phyloP scores from a whole-genome alignment of 2,113 vertebrate species.

The Maccullochella peelii region DNA sequence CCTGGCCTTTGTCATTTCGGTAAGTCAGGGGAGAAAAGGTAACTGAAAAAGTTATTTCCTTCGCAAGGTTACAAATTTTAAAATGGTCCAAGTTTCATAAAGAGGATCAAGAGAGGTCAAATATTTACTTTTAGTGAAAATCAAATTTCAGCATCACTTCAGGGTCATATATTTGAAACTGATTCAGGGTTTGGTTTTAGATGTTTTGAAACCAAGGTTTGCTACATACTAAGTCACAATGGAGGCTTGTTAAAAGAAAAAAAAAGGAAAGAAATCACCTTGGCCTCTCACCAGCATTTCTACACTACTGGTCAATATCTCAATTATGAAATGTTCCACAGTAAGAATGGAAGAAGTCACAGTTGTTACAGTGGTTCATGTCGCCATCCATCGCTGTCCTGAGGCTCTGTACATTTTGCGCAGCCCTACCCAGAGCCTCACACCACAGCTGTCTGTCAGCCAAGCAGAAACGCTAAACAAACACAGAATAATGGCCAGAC shows the following conservation, averaged over 20 bases:
- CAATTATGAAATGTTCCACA: conserved; percentile 47
- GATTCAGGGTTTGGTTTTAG: background rate
- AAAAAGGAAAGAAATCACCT: conserved; percentile 36
- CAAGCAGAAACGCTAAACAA: conserved; percentile 62
- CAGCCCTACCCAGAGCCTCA: conserved; percentile 12
- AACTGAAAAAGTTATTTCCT: conserved; percentile 2
- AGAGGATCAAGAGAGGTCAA: conserved; percentile 19
- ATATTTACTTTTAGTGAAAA: conserved; percentile 6
- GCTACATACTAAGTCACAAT: conserved; percentile 11
- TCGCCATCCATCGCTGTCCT: conserved; percentile 17
- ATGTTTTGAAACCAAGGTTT: conserved; percentile 39
- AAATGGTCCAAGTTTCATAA: background rate
- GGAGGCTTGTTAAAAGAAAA: conserved; percentile 12
- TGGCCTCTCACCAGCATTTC: conserved; percentile 30
- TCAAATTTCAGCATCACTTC: conserved; percentile 1
- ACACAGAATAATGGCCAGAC: conserved; percentile 47
- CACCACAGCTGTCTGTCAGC: conserved; percentile 44
- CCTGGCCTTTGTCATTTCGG: conserved; percentile 1
- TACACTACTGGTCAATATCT: conserved; percentile 32
- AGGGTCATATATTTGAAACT: background rate
- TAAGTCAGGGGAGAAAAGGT: conserved; percentile 27
- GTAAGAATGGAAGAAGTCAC: background rate
- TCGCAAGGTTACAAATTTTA: background rate
- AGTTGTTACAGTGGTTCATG: background rate
- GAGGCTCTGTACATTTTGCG: conserved; percentile 9